A percentile compares a stretch with the other conserved stretches of the same genome.
These are phyloP conservation scores for Acanthurus leucopareius DNA, from an alignment of 2,797 vertebrate genomes.

Conservation along the genomic window DNA sequence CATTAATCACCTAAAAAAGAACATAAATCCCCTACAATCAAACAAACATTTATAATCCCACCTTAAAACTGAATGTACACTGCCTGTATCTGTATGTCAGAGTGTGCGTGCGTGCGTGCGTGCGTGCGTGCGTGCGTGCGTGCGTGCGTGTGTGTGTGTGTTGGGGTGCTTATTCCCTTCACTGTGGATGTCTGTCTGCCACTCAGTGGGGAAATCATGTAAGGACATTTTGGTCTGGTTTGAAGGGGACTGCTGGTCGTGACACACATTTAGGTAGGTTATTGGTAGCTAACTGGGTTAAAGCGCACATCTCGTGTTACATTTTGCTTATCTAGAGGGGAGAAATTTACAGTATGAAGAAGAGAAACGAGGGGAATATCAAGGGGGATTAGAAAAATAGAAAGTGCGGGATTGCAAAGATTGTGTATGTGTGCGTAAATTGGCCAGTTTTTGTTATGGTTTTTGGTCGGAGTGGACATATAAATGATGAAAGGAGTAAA, in stretches of 20 bases:
- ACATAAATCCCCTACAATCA: slow-evolving; percentile 25
- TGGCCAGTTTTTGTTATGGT: slow-evolving; percentile 22
- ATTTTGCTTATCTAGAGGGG: slow-evolving; percentile 46
- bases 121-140: background rate
- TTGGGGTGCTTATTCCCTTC: slow-evolving; percentile 8
- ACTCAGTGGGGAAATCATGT: slow-evolving; percentile 80
- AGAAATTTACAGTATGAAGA: slow-evolving; percentile 38
- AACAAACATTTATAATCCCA: slow-evolving; percentile 44
- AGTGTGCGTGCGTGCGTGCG: no score
- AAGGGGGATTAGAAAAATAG: slow-evolving; percentile 1
- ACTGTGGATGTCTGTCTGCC: slow-evolving; percentile 75
- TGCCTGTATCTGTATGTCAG: background rate
- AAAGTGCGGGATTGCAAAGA: background rate
- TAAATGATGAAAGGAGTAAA: slow-evolving; percentile 23
- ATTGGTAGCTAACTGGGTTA: slow-evolving; percentile 76
- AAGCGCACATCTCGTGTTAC: slow-evolving; percentile 44
- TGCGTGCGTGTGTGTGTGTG: background rate
- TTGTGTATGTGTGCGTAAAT: slow-evolving; percentile 7
- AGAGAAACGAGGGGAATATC: background rate
- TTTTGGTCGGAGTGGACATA: slow-evolving; percentile 1
- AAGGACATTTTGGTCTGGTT: slow-evolving; percentile 83
- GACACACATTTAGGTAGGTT: slow-evolving; percentile 82
- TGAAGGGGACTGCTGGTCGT: slow-evolving; percentile 58
- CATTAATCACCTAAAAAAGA: slow-evolving; percentile 6
- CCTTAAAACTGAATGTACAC: slow-evolving; percentile 32